Evolutionary conservation across 2,888 invertebrate species (phyloP).

Genomic region (Parnassius apollo): DNA sequence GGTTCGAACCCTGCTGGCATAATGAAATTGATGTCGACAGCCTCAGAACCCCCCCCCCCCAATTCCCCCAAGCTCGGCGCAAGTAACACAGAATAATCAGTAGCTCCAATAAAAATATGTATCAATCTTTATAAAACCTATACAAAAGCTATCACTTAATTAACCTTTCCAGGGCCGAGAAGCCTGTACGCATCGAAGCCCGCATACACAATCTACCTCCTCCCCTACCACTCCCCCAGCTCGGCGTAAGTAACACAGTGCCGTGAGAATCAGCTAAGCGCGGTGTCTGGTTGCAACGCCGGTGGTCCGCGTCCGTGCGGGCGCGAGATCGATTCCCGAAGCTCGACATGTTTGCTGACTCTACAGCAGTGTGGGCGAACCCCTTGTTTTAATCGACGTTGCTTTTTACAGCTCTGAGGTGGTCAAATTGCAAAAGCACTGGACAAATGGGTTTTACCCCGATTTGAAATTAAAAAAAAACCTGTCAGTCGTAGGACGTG

Average conservation of each 20-base stretch:
- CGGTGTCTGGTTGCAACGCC: constrained; percentile 24
- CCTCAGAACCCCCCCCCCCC: too few species aligned
- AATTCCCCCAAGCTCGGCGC: too few species aligned
- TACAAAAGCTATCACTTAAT: too few species aligned
- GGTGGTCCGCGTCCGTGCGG: constrained; percentile 24
- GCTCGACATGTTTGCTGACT: constrained; percentile 7
- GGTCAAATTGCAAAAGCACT: neutral
- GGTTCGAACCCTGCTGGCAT: too few species aligned
- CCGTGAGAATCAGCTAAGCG: constrained; percentile 26
- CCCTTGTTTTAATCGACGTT: constrained; percentile 2
- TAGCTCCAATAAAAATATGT: too few species aligned
- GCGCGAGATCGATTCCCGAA: constrained; percentile 16
- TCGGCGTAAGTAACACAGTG: neutral
- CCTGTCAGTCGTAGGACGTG: too few species aligned
- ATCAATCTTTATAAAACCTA: too few species aligned
- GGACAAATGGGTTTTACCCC: too few species aligned
- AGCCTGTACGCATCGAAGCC: neutral
- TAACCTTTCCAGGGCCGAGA: too few species aligned
- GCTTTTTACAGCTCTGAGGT: neutral
- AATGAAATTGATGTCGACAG: too few species aligned
- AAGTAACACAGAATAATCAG: too few species aligned
- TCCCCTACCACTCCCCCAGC: neutral
- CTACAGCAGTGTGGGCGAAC: constrained; percentile 5
- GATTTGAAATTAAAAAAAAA: too few species aligned
- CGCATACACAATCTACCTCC: neutral